Conservation (phyloP, 2,797 vertebrate species). For the Zonotrichia albicollis region DNA sequence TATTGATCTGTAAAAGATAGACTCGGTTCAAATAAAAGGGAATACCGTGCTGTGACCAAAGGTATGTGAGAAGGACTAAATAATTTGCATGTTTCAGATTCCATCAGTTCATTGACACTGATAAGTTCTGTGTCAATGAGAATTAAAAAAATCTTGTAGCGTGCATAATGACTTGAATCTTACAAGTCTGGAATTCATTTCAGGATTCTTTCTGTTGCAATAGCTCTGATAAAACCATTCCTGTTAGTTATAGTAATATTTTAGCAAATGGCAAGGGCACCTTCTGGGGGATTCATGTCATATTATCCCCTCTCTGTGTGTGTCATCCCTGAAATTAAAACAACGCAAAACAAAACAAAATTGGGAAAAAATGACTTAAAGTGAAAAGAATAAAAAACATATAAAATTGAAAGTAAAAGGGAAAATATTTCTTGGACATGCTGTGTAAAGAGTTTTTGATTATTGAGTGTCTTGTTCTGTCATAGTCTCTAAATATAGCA, state of each 20-base stretch:
- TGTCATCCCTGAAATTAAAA: neutral
- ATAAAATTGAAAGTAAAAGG: neutral
- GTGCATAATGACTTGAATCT: neutral
- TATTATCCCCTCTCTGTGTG: neutral
- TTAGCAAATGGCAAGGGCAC: neutral
- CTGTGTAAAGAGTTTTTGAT: neutral
- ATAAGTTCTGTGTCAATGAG: neutral
- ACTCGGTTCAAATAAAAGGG: neutral
- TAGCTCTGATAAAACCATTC: neutral
- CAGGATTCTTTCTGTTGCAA: neutral
- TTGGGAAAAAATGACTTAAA: rapidly evolving
- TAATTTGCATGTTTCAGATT: neutral
- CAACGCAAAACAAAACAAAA: rapidly evolving
- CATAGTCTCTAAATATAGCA: no score
- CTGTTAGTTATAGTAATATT: neutral
- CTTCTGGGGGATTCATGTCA: neutral
- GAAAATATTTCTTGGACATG: neutral
- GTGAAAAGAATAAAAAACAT: neutral
- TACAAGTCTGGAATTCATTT: neutral
- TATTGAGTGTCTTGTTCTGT: neutral
- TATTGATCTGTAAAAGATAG: neutral
- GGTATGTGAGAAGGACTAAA: neutral
- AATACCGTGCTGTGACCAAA: neutral
- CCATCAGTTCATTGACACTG: neutral
- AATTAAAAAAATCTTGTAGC: neutral